Percentiles rank a stretch among this genome's conserved stretches.
These are phyloP conservation scores for Heterochromis multidens DNA, from an alignment of 2,113 vertebrate species.

Conservation along the genomic window DNA sequence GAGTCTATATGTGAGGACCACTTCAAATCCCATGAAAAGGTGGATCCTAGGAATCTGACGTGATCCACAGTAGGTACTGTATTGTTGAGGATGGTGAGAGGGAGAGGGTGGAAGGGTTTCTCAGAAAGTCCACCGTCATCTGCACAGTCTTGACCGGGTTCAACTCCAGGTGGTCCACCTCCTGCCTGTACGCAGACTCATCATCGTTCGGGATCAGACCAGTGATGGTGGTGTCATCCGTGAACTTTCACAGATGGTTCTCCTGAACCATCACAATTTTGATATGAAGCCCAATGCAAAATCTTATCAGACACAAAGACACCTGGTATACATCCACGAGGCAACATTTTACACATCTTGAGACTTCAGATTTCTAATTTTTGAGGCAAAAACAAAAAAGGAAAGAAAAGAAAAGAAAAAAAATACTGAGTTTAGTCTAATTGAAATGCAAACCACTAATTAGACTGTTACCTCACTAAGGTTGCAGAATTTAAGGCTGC, in stretches of 20 bases:
- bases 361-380: neutral
- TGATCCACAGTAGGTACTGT: too few relatives aligned
- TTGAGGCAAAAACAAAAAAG: neutral
- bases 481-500: neutral
- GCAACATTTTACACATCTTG: neutral
- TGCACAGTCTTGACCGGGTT: too few relatives aligned
- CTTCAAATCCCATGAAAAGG: too few relatives aligned
- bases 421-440: neutral
- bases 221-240: too few relatives aligned
- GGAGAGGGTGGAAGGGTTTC: too few relatives aligned
- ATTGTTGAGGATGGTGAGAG: too few relatives aligned
- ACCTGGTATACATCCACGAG: neutral
- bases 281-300: neutral
- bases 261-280: neutral
- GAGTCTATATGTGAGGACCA: too few relatives aligned
- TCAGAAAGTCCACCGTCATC: too few relatives aligned
- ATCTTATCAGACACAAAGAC: neutral
- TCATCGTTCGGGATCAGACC: too few relatives aligned
- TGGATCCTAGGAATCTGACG: too few relatives aligned
- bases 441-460: constrained; percentile 43
- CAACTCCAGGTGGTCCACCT: too few relatives aligned
- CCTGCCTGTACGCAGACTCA: too few relatives aligned
- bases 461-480: neutral
- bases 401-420: neutral
- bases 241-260: neutral